Evolutionary conservation across 2,888 invertebrate species (phyloP).

Genomic region (Herminia tarsipennalis): DNA sequence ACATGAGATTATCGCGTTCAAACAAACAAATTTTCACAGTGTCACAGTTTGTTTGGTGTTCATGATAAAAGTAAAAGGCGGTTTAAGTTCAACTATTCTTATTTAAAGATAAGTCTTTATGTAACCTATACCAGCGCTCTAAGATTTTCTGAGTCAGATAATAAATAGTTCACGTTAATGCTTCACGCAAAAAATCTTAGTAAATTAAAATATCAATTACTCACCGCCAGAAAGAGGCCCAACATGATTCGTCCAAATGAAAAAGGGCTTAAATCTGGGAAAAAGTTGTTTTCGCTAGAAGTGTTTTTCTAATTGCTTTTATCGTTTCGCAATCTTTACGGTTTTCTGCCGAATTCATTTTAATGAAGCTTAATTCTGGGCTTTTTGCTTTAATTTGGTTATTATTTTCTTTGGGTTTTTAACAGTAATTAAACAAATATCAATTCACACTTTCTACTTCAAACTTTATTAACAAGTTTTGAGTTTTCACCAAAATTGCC

Average conservation of each 20-base stretch:
- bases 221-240: slow-evolving; percentile 23
- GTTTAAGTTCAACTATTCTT: too few species aligned
- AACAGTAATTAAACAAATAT: slow-evolving; percentile 4
- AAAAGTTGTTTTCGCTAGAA: slow-evolving; percentile 40
- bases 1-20: too few species aligned
- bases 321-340: slow-evolving; percentile 36
- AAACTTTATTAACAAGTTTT: too few species aligned
- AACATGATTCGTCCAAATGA: slow-evolving; percentile 31
- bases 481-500: too few species aligned
- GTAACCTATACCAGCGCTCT: too few species aligned
- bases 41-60: too few species aligned
- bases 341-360: slow-evolving; percentile 29
- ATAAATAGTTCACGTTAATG: background rate
- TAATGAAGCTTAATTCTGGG: slow-evolving; percentile 18
- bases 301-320: slow-evolving; percentile 45
- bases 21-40: too few species aligned
- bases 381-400: slow-evolving; percentile 17
- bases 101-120: too few species aligned
- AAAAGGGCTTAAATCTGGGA: slow-evolving; percentile 39
- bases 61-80: too few species aligned
- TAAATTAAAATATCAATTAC: slow-evolving; percentile 11
- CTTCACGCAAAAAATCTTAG: background rate
- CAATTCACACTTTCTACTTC: background rate
- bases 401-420: slow-evolving; percentile 1
- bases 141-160: too few species aligned